Conservation (phyloP, 1,140 invertebrate species). For the Halesus radiatus region DNA sequence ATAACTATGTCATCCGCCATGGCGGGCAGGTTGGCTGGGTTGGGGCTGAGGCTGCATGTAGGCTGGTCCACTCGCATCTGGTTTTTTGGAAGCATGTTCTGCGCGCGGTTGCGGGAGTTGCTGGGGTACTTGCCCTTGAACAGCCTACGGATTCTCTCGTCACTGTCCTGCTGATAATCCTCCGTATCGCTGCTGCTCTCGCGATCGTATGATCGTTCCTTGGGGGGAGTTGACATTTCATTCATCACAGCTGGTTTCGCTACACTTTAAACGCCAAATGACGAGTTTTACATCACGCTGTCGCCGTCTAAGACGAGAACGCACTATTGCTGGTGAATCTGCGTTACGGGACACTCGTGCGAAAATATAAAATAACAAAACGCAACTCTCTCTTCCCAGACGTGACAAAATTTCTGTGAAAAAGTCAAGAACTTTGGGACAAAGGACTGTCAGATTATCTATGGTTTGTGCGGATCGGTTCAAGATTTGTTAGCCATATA, state of each 20-base stretch:
- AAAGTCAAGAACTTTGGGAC: conserved; percentile 35
- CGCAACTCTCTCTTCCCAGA: conserved; percentile 19
- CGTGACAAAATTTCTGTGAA: conserved; percentile 23
- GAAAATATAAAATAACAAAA: neutral
- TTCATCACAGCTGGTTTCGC: conserved; percentile 38
- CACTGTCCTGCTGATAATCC: conserved; percentile 46
- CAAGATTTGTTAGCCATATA: neutral
- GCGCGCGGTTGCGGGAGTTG: conserved; percentile 5
- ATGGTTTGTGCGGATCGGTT: neutral
- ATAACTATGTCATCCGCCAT: neutral
- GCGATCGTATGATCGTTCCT: conserved; percentile 46
- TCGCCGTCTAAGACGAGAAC: neutral
- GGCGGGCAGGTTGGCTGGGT: neutral
- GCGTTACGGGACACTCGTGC: neutral
- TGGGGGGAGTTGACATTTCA: conserved; percentile 47
- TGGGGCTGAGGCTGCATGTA: conserved; percentile 1
- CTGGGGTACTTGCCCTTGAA: conserved; percentile 40
- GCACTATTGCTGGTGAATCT: neutral
- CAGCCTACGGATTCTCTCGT: conserved; percentile 30
- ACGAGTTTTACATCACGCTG: conserved; percentile 31
- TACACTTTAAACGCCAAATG: neutral
- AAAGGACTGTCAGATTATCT: conserved; percentile 44
- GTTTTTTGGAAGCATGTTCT: conserved; percentile 9
- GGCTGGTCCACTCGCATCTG: conserved; percentile 23
- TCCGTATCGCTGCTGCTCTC: conserved; percentile 57